Percentiles rank a stretch among this genome's conserved stretches.
Conservation (phyloP, 1,140 invertebrate species). For the Bathynomus jamesi region DNA sequence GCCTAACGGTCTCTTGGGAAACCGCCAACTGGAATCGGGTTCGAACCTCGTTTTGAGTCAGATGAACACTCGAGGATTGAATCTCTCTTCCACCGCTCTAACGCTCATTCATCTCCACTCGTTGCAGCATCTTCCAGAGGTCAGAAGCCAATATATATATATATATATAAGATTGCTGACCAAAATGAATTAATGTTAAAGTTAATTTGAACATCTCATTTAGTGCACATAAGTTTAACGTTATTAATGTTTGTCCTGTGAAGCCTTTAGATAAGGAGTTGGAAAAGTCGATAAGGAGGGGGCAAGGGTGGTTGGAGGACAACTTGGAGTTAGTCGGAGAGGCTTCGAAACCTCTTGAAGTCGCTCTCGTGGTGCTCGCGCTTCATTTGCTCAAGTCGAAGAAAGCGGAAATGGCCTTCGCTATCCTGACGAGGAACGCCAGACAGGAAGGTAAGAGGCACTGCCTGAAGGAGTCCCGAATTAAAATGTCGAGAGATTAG, state of each 20-base stretch:
- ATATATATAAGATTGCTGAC: too few species aligned
- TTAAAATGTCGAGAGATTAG: too few species aligned
- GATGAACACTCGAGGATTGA: neutral
- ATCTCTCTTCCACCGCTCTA: neutral
- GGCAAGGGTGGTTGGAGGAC: slow-evolving; percentile 65
- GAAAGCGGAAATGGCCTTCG: slow-evolving; percentile 69
- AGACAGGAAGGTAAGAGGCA: slow-evolving; percentile 56
- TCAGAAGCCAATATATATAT: neutral
- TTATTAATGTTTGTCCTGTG: neutral
- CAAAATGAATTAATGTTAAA: too few species aligned
- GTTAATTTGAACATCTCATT: too few species aligned
- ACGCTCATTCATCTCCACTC: neutral
- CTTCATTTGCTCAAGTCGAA: slow-evolving; percentile 68
- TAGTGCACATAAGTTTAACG: neutral
- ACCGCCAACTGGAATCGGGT: neutral
- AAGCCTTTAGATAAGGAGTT: slow-evolving; percentile 33
- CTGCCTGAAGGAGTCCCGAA: too few species aligned
- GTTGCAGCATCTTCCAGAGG: neutral
- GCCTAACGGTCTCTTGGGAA: neutral
- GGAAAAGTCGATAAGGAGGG: slow-evolving; percentile 56
- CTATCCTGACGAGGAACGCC: slow-evolving; percentile 57
- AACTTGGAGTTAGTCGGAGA: slow-evolving; percentile 66
- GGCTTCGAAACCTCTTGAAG: slow-evolving; percentile 66
- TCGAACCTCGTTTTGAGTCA: neutral
- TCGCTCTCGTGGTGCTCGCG: slow-evolving; percentile 80